phyloP scores from a whole-genome alignment of 1,140 invertebrate species.

The Asobara japonica region DNA sequence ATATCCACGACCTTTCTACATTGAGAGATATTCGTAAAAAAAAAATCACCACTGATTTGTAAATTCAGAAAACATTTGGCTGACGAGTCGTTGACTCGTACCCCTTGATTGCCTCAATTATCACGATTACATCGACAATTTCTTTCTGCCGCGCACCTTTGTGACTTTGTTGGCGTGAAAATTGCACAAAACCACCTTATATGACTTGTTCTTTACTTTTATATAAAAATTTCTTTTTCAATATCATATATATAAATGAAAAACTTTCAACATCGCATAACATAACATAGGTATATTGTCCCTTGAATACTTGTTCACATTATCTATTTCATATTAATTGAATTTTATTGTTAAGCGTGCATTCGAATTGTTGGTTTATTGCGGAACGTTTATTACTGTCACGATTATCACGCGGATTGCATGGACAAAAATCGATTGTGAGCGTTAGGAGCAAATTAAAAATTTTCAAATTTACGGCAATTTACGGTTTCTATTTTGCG shows the following conservation, averaged over 20 bases:
- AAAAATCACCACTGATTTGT: background rate
- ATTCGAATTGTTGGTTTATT: background rate
- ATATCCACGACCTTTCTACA: too few species aligned
- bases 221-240: slow-evolving; percentile 11
- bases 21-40: too few species aligned
- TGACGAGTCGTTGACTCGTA: background rate
- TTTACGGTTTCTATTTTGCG: too few species aligned
- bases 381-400: slow-evolving; percentile 1
- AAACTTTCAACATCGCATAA: slow-evolving; percentile 28
- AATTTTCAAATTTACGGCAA: too few species aligned
- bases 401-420: too few species aligned
- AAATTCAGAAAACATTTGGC: background rate
- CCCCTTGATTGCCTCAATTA: background rate
- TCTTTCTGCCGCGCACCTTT: slow-evolving; percentile 27
- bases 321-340: slow-evolving; percentile 5
- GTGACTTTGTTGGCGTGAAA: slow-evolving; percentile 49
- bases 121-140: background rate
- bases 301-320: background rate
- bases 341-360: background rate
- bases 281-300: slow-evolving; percentile 26
- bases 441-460: too few species aligned
- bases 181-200: slow-evolving; percentile 48
- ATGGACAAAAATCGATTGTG: too few species aligned
- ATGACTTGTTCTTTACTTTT: slow-evolving; percentile 45
- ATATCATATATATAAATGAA: slow-evolving; percentile 18